Conservation (phyloP, 1,140 invertebrate genomes). For the Coelopa frigida region DNA sequence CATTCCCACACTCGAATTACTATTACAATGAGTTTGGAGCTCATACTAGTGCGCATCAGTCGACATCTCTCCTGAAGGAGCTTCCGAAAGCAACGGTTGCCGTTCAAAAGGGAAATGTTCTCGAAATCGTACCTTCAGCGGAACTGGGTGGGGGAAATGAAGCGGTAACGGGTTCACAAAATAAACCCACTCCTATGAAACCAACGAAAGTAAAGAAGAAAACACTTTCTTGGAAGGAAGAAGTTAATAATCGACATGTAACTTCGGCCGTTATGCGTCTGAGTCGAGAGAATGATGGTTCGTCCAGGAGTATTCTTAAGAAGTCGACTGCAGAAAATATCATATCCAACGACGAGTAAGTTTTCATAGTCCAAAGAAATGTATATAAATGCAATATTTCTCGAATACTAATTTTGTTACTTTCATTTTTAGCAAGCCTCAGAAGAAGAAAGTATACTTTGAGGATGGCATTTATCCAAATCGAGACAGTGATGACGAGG, state of each 20-base stretch:
- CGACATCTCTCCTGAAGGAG: constrained; percentile 19
- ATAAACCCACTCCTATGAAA: constrained; percentile 1
- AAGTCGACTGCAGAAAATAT: not conserved
- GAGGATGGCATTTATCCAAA: constrained; percentile 35
- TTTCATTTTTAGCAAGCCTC: constrained; percentile 21
- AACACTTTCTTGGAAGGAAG: constrained; percentile 9
- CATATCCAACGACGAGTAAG: not conserved
- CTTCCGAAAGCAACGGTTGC: constrained; percentile 26
- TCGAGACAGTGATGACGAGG: constrained; percentile 34
- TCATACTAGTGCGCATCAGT: constrained; percentile 8
- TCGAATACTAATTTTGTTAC: not conserved
- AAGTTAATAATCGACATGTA: constrained; percentile 9
- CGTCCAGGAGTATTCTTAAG: constrained; percentile 8
- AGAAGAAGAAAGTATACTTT: constrained; percentile 35
- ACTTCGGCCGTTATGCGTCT: constrained; percentile 3
- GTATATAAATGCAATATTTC: not conserved
- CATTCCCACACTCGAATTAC: constrained; percentile 6
- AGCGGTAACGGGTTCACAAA: not conserved
- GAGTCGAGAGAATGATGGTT: constrained; percentile 1
- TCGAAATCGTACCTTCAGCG: constrained; percentile 34
- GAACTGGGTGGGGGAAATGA: not conserved
- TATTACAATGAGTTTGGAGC: constrained; percentile 14
- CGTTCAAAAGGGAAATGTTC: constrained; percentile 39
- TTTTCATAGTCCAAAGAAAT: not conserved
- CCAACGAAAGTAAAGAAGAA: constrained; percentile 2